A percentile compares a stretch with the other conserved stretches of the same genome.
Evolutionary conservation across 2,113 vertebrate genomes (phyloP).

Genomic region (Myotis lucifugus): DNA sequence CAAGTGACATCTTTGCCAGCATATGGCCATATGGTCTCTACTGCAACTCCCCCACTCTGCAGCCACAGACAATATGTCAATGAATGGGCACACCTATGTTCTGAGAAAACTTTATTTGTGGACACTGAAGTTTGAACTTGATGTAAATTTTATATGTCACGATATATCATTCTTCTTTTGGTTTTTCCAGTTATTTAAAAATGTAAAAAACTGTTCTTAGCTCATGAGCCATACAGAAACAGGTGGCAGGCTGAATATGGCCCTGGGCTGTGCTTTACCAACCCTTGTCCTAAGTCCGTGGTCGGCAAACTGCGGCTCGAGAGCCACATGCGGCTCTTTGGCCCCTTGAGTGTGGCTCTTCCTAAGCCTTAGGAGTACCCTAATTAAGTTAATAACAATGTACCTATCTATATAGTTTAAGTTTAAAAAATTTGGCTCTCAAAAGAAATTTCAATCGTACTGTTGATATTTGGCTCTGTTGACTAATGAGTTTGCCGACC

Average conservation of each 20-base stretch:
- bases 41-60: no score
- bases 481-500: no score
- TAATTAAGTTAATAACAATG: no score
- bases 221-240: not conserved
- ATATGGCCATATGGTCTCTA: not conserved
- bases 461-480: no score
- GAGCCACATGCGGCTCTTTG: no score
- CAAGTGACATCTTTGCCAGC: not conserved
- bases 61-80: not conserved
- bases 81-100: not conserved
- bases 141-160: not conserved
- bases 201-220: not conserved
- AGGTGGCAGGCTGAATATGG: not conserved
- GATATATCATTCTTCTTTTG: not conserved
- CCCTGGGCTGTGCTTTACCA: not conserved
- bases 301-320: no score
- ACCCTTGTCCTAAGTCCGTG: not conserved
- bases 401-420: no score
- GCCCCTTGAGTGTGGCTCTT: no score
- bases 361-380: no score
- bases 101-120: slow-evolving; percentile 7
- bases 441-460: no score
- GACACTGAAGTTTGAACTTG: not conserved
- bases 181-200: not conserved
- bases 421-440: no score